phyloP scores from a whole-genome alignment of 2,888 invertebrate genomes.

The Cancer borealis region DNA sequence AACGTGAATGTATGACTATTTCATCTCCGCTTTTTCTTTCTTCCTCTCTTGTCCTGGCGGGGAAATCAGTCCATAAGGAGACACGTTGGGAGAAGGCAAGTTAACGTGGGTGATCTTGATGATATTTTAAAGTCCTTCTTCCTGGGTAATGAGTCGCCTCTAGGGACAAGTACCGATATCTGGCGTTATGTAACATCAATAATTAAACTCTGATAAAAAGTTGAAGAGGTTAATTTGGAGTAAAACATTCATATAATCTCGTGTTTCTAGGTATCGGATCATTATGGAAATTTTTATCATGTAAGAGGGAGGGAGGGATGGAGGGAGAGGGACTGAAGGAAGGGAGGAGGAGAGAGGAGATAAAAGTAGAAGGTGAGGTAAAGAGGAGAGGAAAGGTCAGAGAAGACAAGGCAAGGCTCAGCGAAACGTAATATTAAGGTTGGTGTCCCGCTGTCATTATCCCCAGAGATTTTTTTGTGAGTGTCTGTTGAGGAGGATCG shows the following conservation, averaged over 20 bases:
- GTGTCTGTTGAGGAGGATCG: neutral
- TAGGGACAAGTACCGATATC: neutral
- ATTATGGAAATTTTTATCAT: neutral
- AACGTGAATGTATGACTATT: too few relatives aligned
- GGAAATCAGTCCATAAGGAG: too few relatives aligned
- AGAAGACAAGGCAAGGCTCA: neutral
- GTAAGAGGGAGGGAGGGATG: neutral
- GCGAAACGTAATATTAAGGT: neutral
- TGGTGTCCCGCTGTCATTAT: conserved; percentile 21
- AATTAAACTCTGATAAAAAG: neutral
- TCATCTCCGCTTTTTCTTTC: too few relatives aligned
- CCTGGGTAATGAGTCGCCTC: too few relatives aligned
- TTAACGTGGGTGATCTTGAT: too few relatives aligned
- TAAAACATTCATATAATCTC: neutral
- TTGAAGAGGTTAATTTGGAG: neutral
- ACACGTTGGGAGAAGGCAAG: too few relatives aligned
- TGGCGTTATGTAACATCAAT: neutral
- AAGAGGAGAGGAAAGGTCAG: neutral
- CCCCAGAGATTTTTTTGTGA: neutral
- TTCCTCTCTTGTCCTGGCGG: too few relatives aligned
- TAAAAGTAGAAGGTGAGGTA: neutral
- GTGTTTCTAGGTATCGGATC: neutral
- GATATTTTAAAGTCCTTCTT: too few relatives aligned
- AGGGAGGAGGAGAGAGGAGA: neutral
- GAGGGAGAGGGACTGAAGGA: neutral